Evolutionary conservation across 2,888 invertebrate genomes (phyloP).

Genomic region (Cheilosia soror): DNA sequence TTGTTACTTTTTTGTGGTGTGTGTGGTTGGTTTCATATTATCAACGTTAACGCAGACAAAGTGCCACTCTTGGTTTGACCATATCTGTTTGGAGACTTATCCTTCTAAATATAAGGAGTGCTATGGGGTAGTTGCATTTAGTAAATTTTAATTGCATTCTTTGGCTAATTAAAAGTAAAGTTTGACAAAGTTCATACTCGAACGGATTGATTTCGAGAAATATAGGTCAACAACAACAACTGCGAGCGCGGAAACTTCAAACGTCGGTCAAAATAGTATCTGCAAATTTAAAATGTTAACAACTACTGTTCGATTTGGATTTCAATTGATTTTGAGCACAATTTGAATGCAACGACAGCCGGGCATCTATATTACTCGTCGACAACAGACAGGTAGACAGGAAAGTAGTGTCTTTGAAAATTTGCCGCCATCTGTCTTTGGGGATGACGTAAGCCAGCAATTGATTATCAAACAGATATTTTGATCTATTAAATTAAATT

Average conservation of each 20-base stretch:
- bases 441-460: constrained; percentile 56
- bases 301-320: constrained; percentile 30
- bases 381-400: constrained; percentile 55
- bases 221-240: constrained; percentile 31
- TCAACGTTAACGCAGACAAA: not conserved
- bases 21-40: not conserved
- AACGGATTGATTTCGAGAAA: constrained; percentile 35
- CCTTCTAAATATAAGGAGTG: constrained; percentile 4
- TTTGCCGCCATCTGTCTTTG: constrained; percentile 60
- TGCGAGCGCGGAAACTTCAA: constrained; percentile 58
- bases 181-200: not conserved
- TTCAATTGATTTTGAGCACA: constrained; percentile 56
- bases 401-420: constrained; percentile 57
- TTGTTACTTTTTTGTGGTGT: constrained; percentile 14
- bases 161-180: constrained; percentile 47
- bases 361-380: constrained; percentile 57
- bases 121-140: not conserved
- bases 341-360: constrained; percentile 44
- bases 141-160: constrained; percentile 50
- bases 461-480: constrained; percentile 69
- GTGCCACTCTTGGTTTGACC: constrained; percentile 19
- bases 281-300: constrained; percentile 10
- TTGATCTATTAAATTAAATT: constrained; percentile 67
- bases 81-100: not conserved
- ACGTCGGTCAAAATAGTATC: constrained; percentile 10